These are phyloP conservation scores for Eumaeus atala DNA, from an alignment of 1,140 invertebrate genomes.

Conservation along the genomic window DNA sequence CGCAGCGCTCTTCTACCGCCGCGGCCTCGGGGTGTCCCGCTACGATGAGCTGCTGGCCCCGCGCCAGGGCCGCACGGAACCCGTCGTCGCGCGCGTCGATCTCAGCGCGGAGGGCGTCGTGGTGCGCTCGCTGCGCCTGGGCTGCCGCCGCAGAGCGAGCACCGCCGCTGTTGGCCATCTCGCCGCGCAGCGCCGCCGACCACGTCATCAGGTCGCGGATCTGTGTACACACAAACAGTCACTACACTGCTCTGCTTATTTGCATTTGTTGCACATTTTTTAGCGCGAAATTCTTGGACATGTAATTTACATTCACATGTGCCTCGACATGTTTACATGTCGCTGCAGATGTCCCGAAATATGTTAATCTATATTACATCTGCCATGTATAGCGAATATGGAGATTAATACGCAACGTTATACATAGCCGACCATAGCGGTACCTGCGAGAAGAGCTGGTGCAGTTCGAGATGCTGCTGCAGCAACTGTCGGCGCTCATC, in stretches of 20 bases:
- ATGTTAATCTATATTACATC: no score
- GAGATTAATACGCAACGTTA: not conserved
- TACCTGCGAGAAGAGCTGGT: constrained; percentile 87
- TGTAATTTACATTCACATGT: no score
- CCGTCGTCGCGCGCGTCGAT: constrained; percentile 94
- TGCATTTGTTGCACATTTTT: not conserved
- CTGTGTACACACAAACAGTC: constrained; percentile 47
- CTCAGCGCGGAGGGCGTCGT: constrained; percentile 93
- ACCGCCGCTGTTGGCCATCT: constrained; percentile 87
- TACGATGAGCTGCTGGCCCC: constrained; percentile 89
- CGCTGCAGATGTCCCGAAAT: no score
- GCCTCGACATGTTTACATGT: no score
- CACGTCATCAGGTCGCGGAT: constrained; percentile 93
- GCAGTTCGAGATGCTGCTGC: constrained; percentile 90
- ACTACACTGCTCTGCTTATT: not conserved
- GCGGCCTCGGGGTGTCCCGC: constrained; percentile 79
- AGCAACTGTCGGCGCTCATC: constrained; percentile 86
- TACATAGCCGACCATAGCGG: constrained; percentile 4
- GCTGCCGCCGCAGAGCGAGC: constrained; percentile 91
- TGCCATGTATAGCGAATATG: no score
- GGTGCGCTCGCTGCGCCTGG: constrained; percentile 90
- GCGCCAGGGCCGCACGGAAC: constrained; percentile 85
- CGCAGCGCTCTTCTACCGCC: constrained; percentile 88
- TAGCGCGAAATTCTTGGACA: no score
- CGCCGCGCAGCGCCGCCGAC: constrained; percentile 85